Evolutionary conservation across 2,113 vertebrate species (phyloP).

Genomic region (Martes martes): DNA sequence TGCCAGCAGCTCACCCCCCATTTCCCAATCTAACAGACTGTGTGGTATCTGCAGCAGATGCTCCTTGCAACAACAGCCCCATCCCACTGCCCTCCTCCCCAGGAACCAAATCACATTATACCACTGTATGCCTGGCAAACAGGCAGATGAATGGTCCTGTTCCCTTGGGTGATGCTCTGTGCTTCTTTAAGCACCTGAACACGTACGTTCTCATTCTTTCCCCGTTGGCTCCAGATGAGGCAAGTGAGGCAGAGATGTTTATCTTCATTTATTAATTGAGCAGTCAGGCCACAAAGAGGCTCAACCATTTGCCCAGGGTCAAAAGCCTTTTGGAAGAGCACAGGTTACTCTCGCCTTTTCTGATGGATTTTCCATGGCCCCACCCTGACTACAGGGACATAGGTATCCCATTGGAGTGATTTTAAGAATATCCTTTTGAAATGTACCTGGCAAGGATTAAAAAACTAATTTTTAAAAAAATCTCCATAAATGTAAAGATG

Average conservation of each 20-base stretch:
- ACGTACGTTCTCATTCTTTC: not conserved
- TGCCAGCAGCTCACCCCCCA: not conserved
- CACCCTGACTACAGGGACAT: accelerated
- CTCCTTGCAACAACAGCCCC: not conserved
- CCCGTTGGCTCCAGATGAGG: not conserved
- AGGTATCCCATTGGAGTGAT: not conserved
- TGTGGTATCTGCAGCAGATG: accelerated
- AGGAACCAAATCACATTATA: not conserved
- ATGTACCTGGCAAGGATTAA: not conserved
- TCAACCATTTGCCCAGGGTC: not conserved
- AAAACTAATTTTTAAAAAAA: not conserved
- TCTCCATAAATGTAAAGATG: not conserved
- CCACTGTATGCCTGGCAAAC: not conserved
- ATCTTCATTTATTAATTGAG: not conserved
- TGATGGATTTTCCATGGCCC: too few species aligned
- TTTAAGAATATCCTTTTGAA: not conserved
- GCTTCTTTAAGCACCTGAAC: not conserved
- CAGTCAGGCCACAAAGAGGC: not conserved
- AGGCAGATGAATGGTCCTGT: not conserved
- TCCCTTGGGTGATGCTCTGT: not conserved
- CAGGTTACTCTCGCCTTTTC: too few species aligned
- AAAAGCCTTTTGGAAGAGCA: not conserved
- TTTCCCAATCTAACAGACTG: not conserved
- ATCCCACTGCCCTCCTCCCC: not conserved
- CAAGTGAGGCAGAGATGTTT: not conserved